A percentile compares a stretch with the other conserved stretches of the same genome.
Conservation (phyloP, 2,888 invertebrate genomes). For the Clanis bilineata region DNA sequence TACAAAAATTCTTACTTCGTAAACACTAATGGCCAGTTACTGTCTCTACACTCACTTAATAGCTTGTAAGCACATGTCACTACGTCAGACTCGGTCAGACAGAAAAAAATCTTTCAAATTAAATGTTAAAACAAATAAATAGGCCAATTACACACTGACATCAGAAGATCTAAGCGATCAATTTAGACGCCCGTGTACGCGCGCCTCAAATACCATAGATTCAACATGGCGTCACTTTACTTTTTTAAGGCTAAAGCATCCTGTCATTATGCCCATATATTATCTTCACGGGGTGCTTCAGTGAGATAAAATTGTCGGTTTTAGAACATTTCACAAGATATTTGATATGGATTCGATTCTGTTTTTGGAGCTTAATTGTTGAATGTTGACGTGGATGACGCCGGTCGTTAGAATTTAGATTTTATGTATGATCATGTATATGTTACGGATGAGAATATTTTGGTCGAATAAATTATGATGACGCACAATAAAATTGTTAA, state of each 20-base stretch:
- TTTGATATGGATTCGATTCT: constrained; percentile 28
- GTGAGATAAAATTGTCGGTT: constrained; percentile 52
- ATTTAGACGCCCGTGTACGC: constrained; percentile 39
- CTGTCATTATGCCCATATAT: constrained; percentile 69
- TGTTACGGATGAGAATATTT: background rate
- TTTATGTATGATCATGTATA: background rate
- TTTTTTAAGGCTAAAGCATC: constrained; percentile 57
- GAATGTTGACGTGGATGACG: constrained; percentile 12
- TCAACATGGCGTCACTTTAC: constrained; percentile 57
- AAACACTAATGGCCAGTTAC: background rate
- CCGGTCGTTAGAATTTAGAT: background rate
- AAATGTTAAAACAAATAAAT: constrained; percentile 33
- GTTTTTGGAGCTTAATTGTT: constrained; percentile 4
- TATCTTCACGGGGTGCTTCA: constrained; percentile 65
- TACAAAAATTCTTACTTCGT: background rate
- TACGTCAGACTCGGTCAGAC: background rate
- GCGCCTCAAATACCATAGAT: constrained; percentile 61
- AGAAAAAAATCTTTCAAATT: constrained; percentile 23
- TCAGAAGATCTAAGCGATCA: constrained; percentile 27
- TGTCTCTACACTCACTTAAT: background rate
- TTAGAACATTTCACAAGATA: constrained; percentile 42
- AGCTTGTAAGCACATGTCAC: background rate
- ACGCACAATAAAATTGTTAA: background rate
- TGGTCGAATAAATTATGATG: background rate
- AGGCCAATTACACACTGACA: constrained; percentile 41